A percentile compares a stretch with the other conserved stretches of the same genome.
phyloP scores from a whole-genome alignment of 2,113 vertebrate species.

The Regulus satrapa region DNA sequence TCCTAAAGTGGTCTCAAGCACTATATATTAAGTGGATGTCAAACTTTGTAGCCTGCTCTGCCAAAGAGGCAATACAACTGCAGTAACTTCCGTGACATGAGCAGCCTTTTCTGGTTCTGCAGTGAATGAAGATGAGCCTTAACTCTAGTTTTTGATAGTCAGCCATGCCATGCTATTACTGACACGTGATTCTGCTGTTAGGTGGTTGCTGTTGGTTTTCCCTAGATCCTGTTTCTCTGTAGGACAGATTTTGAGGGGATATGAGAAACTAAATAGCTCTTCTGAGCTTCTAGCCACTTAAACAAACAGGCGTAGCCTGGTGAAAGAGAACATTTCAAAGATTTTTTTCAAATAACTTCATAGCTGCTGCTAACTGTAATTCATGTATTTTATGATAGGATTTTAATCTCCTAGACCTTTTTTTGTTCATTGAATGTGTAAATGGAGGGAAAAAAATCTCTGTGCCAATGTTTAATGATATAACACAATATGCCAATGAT shows the following conservation, averaged over 20 bases:
- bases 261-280: neutral
- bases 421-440: neutral
- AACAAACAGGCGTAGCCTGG: neutral
- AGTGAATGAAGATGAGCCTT: neutral
- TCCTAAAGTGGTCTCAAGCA: neutral
- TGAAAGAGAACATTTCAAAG: neutral
- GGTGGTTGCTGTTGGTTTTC: neutral
- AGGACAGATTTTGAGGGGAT: neutral
- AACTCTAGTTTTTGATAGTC: neutral
- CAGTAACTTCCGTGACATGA: neutral
- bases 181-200: neutral
- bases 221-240: neutral
- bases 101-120: slow-evolving; percentile 20
- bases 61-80: accelerated
- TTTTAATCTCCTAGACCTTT: neutral
- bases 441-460: neutral
- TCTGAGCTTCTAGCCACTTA: neutral
- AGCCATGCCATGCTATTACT: accelerated
- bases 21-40: neutral
- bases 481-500: neutral
- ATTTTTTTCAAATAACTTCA: neutral
- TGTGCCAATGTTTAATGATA: neutral
- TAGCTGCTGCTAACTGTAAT: neutral
- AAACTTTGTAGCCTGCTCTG: accelerated
- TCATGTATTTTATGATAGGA: neutral